Conservation (phyloP, 2,797 vertebrate species). For the Cynodonichthys magdalenae region DNA sequence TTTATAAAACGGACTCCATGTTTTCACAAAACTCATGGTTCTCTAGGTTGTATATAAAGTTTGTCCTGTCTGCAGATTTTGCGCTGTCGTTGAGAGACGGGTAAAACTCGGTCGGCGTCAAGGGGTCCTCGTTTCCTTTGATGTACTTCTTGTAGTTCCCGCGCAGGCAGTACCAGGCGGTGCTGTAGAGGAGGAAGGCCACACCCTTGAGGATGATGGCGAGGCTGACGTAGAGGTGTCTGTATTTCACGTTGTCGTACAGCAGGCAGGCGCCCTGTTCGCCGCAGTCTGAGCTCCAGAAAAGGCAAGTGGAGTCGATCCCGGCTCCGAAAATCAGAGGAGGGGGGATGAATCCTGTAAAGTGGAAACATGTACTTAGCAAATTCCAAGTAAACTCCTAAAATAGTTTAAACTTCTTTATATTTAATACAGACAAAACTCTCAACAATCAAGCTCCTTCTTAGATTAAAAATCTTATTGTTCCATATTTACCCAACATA, state of each 20-base stretch:
- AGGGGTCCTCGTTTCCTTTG: constrained; percentile 88
- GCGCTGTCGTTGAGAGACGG: constrained; percentile 90
- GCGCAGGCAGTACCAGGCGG: constrained; percentile 95
- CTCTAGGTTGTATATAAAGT: constrained; percentile 99
- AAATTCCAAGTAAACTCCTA: not conserved
- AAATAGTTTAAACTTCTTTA: not conserved
- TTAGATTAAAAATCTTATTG: too few relatives aligned
- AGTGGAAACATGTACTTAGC: constrained; percentile 10
- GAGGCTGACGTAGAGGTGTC: constrained; percentile 94
- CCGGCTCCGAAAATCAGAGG: constrained; percentile 96
- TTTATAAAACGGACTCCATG: constrained; percentile 97
- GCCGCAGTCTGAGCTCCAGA: constrained; percentile 95
- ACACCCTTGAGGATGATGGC: constrained; percentile 94
- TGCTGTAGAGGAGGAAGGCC: constrained; percentile 94
- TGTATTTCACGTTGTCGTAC: constrained; percentile 92
- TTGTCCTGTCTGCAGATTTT: constrained; percentile 88
- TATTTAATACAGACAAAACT: too few relatives aligned
- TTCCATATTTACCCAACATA: too few relatives aligned
- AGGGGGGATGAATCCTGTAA: constrained; percentile 95
- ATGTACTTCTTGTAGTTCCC: constrained; percentile 97
- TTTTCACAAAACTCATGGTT: constrained; percentile 98
- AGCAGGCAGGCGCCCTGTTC: constrained; percentile 91
- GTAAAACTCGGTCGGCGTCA: constrained; percentile 93
- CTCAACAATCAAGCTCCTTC: too few relatives aligned
- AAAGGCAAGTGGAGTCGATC: constrained; percentile 97